Evolutionary conservation across 2,888 invertebrate genomes (phyloP).

Genomic region (Himalopsyche tibetana): DNA sequence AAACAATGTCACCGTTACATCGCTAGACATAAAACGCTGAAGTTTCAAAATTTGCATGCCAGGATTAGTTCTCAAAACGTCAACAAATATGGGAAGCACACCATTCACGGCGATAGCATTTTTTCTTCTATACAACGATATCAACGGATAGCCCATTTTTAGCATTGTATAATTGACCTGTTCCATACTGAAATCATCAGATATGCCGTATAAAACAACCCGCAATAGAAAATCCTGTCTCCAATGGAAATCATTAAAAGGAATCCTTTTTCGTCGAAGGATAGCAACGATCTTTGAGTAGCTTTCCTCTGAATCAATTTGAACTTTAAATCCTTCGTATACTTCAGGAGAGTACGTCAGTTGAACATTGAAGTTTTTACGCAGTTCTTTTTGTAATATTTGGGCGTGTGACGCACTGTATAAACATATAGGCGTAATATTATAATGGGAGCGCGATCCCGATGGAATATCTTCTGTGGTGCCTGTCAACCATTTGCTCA

Average conservation of each 20-base stretch:
- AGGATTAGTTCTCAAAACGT: not conserved
- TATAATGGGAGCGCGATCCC: not conserved
- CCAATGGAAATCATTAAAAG: not conserved
- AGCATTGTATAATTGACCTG: not conserved
- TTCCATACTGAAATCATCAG: not conserved
- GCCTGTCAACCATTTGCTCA: not conserved
- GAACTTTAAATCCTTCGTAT: not conserved
- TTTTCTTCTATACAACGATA: not conserved
- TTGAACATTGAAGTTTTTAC: not conserved
- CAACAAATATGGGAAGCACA: not conserved
- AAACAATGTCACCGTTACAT: no score
- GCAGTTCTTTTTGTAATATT: not conserved
- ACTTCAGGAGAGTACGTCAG: not conserved
- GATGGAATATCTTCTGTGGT: not conserved
- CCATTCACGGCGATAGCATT: not conserved
- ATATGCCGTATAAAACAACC: not conserved
- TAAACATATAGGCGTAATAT: not conserved
- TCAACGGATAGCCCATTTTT: not conserved
- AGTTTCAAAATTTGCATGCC: not conserved
- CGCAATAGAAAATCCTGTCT: not conserved
- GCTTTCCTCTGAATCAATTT: not conserved
- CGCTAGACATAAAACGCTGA: not conserved
- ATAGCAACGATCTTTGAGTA: not conserved
- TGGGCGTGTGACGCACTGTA: not conserved
- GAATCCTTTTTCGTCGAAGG: not conserved